Percentiles rank a stretch among this genome's conserved stretches.
Evolutionary conservation across 1,140 invertebrate genomes (phyloP).

Genomic region (Neodiprion virginianus): DNA sequence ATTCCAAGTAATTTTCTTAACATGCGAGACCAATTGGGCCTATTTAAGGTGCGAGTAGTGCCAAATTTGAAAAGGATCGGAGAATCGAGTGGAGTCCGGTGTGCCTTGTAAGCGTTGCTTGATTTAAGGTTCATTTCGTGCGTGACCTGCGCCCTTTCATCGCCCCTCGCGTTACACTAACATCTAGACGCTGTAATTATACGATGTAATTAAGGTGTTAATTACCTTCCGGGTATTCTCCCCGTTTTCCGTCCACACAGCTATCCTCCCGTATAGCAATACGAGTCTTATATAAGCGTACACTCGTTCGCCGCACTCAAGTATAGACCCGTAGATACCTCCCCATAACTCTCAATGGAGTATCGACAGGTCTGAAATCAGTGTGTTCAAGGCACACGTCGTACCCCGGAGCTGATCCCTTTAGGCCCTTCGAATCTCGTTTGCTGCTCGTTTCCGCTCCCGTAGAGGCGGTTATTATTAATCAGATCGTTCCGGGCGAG

Average conservation of each 20-base stretch:
- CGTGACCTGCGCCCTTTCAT: neutral
- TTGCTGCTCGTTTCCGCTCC: too few relatives aligned
- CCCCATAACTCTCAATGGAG: neutral
- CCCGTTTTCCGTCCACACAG: neutral
- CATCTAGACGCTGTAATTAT: conserved; percentile 4
- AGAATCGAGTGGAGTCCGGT: too few relatives aligned
- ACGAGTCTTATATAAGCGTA: too few relatives aligned
- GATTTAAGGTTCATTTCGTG: neutral
- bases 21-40: too few relatives aligned
- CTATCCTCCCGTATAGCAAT: too few relatives aligned
- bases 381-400: neutral
- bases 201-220: conserved; percentile 4
- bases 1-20: too few relatives aligned
- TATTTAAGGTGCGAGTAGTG: too few relatives aligned
- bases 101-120: neutral
- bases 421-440: neutral
- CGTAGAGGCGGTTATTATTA: too few relatives aligned
- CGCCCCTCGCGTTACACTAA: neutral
- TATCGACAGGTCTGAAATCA: neutral
- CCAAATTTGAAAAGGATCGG: too few relatives aligned
- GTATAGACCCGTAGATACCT: too few relatives aligned
- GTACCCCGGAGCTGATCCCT: neutral
- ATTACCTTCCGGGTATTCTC: neutral
- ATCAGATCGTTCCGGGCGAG: too few relatives aligned
- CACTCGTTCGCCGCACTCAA: too few relatives aligned